Conservation (phyloP, 2,888 invertebrate species). For the Cephalotes varians region DNA sequence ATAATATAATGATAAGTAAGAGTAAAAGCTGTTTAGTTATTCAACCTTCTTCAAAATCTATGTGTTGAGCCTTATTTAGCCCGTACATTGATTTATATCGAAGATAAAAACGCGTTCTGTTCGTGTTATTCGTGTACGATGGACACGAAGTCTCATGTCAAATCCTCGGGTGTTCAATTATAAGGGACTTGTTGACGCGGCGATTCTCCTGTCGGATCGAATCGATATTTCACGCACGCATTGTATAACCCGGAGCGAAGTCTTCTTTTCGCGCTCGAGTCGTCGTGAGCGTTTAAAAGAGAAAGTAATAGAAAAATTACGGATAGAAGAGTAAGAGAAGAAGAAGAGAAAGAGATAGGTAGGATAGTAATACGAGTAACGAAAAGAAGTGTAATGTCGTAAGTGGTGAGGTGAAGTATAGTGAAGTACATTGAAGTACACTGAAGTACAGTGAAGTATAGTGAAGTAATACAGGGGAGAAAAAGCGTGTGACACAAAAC, state of each 20-base stretch:
- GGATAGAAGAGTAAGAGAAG: constrained; percentile 18
- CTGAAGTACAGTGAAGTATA: constrained; percentile 39
- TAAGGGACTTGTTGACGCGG: constrained; percentile 17
- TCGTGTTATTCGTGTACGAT: constrained; percentile 51
- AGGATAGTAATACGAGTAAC: constrained; percentile 38
- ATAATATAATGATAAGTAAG: constrained; percentile 7
- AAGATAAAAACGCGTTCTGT: constrained; percentile 32
- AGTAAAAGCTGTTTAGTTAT: constrained; percentile 27
- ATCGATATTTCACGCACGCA: constrained; percentile 30
- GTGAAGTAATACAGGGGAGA: constrained; percentile 17
- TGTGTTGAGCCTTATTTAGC: neutral
- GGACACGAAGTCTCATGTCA: constrained; percentile 10
- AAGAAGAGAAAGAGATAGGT: constrained; percentile 54
- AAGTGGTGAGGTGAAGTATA: constrained; percentile 40
- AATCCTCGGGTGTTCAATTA: constrained; percentile 13
- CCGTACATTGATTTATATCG: neutral
- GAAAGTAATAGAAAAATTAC: constrained; percentile 40
- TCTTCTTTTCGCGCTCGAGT: constrained; percentile 46
- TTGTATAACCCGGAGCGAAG: constrained; percentile 33
- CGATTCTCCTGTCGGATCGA: constrained; percentile 18
- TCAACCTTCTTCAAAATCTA: neutral
- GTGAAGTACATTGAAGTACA: neutral
- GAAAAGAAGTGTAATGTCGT: constrained; percentile 36
- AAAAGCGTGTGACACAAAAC: constrained; percentile 49
- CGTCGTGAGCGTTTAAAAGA: constrained; percentile 48